Evolutionary conservation across 2,113 vertebrate species (phyloP).

Genomic region (Gambusia holbrooki): DNA sequence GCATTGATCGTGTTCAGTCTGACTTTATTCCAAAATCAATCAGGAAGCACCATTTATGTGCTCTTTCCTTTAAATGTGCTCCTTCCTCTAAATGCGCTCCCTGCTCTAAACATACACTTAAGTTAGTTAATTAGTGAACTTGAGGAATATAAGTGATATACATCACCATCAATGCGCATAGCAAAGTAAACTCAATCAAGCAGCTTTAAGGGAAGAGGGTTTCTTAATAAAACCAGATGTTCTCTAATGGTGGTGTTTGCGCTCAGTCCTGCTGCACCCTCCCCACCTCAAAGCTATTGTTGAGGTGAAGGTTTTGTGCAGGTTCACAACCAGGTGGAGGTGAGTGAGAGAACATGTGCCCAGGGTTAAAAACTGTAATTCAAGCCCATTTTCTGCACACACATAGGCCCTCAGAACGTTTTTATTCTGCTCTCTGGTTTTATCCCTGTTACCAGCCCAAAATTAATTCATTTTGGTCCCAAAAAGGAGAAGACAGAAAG

Average conservation of each 20-base stretch:
- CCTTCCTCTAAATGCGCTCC: conserved; percentile 27
- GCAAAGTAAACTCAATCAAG: neutral
- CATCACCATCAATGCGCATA: neutral
- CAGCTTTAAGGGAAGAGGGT: neutral
- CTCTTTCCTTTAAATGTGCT: conserved; percentile 26
- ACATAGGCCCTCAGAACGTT: conserved; percentile 30
- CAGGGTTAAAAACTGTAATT: conserved; percentile 50
- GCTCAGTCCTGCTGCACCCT: neutral
- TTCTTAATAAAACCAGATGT: neutral
- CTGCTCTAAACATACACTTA: conserved; percentile 19
- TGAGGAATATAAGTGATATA: neutral
- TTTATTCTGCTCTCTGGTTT: conserved; percentile 24
- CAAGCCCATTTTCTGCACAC: neutral
- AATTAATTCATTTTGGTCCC: conserved; percentile 28
- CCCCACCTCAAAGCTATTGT: conserved; percentile 27
- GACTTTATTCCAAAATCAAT: conserved; percentile 49
- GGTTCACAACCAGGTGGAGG: conserved; percentile 34
- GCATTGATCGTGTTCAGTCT: conserved; percentile 34
- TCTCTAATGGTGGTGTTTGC: neutral
- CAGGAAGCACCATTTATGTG: conserved; percentile 17
- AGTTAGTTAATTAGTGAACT: conserved; percentile 22
- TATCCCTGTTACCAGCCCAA: conserved; percentile 20
- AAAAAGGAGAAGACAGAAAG: conserved; percentile 20
- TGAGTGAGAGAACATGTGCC: conserved; percentile 34
- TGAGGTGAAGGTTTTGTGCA: conserved; percentile 19